phyloP scores from a whole-genome alignment of 2,888 invertebrate species.

The Macrophya alboannulata region DNA sequence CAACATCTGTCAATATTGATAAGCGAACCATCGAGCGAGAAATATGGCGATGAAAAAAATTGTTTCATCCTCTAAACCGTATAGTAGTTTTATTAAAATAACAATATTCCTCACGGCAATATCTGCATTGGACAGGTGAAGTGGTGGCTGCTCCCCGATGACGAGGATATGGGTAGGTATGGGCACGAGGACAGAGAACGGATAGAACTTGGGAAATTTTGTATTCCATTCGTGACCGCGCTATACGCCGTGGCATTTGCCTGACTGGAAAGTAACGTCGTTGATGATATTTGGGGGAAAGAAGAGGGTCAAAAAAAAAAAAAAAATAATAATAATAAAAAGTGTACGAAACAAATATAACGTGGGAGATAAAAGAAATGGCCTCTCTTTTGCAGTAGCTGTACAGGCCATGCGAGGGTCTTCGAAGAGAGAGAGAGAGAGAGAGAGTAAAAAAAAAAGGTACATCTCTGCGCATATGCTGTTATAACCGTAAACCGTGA shows the following conservation, averaged over 20 bases:
- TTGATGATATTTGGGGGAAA: background rate
- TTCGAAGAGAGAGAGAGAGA: background rate
- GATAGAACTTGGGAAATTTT: background rate
- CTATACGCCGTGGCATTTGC: background rate
- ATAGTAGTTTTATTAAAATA: background rate
- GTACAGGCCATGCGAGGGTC: background rate
- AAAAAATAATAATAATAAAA: no score
- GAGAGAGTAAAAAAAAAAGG: background rate
- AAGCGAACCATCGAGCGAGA: no score
- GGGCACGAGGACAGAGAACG: background rate
- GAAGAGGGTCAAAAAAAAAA: background rate
- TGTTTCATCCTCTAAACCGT: background rate
- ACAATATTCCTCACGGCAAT: background rate
- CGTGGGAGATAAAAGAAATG: background rate
- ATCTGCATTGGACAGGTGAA: constrained; percentile 3
- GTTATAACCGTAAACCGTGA: background rate
- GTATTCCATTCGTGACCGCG: background rate
- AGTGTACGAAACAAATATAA: background rate
- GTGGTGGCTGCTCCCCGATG: background rate
- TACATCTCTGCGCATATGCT: background rate
- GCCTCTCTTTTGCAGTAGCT: background rate
- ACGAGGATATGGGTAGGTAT: background rate
- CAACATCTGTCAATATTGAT: background rate
- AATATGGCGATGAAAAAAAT: background rate
- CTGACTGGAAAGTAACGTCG: constrained; percentile 10